Evolutionary conservation across 2,113 vertebrate genomes (phyloP).

Genomic region (Paraplagusia blochii): DNA sequence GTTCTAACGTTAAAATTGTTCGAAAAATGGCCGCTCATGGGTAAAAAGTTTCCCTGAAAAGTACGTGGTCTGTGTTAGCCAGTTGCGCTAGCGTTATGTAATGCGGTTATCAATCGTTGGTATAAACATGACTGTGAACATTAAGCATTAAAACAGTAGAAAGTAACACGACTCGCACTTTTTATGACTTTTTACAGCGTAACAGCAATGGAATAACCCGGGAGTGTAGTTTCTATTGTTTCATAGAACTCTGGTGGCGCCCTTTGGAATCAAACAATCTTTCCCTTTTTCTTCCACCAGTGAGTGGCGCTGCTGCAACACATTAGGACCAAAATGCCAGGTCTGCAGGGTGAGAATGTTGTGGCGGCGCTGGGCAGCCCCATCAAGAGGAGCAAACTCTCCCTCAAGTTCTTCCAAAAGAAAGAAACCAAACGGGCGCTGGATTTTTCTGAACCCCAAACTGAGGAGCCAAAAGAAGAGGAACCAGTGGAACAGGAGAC

Average conservation of each 20-base stretch:
- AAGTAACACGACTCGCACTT: too few relatives aligned
- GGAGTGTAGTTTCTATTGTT: slow-evolving; percentile 34
- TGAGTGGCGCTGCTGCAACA: slow-evolving; percentile 46
- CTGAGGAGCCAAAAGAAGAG: slow-evolving; percentile 77
- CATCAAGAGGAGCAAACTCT: slow-evolving; percentile 86
- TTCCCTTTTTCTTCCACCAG: slow-evolving; percentile 28
- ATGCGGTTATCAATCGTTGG: slow-evolving; percentile 1
- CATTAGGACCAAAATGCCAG: slow-evolving; percentile 80
- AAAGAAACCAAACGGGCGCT: slow-evolving; percentile 91
- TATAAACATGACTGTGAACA: neutral
- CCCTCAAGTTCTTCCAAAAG: slow-evolving; percentile 93
- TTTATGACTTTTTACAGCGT: rapidly evolving
- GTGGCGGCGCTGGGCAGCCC: slow-evolving; percentile 80
- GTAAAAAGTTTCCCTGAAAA: neutral
- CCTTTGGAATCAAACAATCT: slow-evolving; percentile 3
- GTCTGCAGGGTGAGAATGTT: slow-evolving; percentile 80
- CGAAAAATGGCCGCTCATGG: rapidly evolving
- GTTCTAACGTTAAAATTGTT: rapidly evolving
- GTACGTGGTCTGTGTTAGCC: slow-evolving; percentile 25
- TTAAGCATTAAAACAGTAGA: too few relatives aligned
- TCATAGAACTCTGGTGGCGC: slow-evolving; percentile 42
- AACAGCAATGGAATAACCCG: neutral
- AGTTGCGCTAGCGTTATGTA: slow-evolving; percentile 37
- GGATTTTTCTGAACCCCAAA: slow-evolving; percentile 86
- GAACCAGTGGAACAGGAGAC: slow-evolving; percentile 75